Evolutionary conservation across 2,888 invertebrate genomes (phyloP), one percentile per base, ranked within the genome.

Genomic region (Sepioteuthis lessoniana): DNA sequence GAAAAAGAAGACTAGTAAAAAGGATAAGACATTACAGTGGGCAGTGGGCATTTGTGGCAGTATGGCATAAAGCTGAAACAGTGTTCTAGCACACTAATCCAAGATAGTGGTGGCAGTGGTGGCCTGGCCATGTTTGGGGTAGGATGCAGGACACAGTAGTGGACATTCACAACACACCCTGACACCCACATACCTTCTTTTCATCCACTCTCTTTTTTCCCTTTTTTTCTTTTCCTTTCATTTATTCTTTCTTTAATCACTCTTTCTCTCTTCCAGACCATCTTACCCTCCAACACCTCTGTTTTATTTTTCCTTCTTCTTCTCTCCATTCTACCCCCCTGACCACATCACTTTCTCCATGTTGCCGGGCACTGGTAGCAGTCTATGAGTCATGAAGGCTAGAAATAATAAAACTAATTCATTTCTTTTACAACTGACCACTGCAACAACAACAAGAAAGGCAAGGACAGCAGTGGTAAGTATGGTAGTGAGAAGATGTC

Each of bases 341-440:
- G n/a, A n/a, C 76, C n/a, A 55, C 55, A n/a, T 76, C 92, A 46
- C 38, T 46, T 19, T 47, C 47, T 92, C 92, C 46, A 92, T 92
- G 92, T 92, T 92, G 31, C 92, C 92, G 47, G 47, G 92, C 92
- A 92, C 92, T 76, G 76, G 76, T 76, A 76, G 76, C 76, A 76
- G 76, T 76, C 76, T 92, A 92, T 92, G 92, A 92, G 92, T 92
- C 92, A 92, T 92, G 92, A 5, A 92, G 47, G 92, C 92, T 47
- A 92, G 92, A 92, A 47, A 92, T 92, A 92, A 92, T 92, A 92
- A 92, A 92, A 92, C 92, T 92, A 92, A 92, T 92, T 92, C 92
- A 92, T 92, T 92, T 92, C 92, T 92, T 92, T 92, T 92, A 92
- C 92, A 92, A 92, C 92, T 92, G 92, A 92, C 92, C 92, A 92